Percentiles rank a stretch among this genome's conserved stretches.
Evolutionary conservation across 2,888 invertebrate species (phyloP).

Genomic region (Polydrusus tereticollis): DNA sequence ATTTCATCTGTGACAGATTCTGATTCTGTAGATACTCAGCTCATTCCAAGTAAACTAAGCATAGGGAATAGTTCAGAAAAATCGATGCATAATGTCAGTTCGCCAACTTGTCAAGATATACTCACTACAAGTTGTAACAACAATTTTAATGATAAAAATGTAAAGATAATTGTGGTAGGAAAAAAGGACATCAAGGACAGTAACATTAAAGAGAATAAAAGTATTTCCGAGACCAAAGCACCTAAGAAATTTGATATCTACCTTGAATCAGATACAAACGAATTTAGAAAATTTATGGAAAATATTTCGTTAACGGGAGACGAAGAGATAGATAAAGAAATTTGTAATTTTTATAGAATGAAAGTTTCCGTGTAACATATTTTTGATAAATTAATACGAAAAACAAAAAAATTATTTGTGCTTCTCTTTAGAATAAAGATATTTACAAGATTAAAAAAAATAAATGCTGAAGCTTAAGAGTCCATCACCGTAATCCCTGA

Average conservation of each 20-base stretch:
- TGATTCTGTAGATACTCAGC: neutral
- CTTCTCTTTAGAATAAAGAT: too few species aligned
- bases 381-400: neutral
- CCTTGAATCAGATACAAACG: constrained; percentile 50
- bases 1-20: neutral
- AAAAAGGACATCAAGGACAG: neutral
- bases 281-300: constrained; percentile 61
- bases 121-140: neutral
- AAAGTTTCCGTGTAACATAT: constrained; percentile 45
- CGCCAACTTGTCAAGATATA: constrained; percentile 16
- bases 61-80: neutral
- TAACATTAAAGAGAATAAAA: too few species aligned
- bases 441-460: too few species aligned
- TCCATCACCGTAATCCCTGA: too few species aligned
- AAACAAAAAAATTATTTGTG: neutral
- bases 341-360: constrained; percentile 67
- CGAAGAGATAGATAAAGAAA: constrained; percentile 68
- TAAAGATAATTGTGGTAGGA: neutral
- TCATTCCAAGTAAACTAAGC: constrained; percentile 21
- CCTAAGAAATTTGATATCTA: constrained; percentile 17
- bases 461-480: too few species aligned
- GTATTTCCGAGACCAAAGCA: too few species aligned
- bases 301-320: constrained; percentile 68
- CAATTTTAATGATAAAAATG: neutral
- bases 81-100: neutral